Base-by-base conservation (phyloP, 2,113 vertebrate genomes). In the Neolamprologus modestus region DNA sequence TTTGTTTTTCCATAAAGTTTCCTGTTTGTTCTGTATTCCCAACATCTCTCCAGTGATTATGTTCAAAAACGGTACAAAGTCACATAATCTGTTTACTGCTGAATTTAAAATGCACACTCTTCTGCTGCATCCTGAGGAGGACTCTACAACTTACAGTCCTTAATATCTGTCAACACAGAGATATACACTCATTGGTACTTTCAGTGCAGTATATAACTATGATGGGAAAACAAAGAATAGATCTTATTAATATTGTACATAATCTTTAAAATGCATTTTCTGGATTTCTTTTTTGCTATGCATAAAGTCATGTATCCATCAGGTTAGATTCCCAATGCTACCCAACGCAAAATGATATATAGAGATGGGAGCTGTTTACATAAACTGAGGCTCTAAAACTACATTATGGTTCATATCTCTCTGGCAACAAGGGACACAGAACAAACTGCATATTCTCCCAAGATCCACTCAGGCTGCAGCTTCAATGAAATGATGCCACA, bases 21-120 rank as follows among this genome's bases (percentile, higher is more conserved):
- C 35, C n/a, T 28, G 68, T 76, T 76, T 76, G 24, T 28, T 28
- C 24, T 1, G 8, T 28, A 7, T 28, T 47, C 14, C 24, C 21
- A 9, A 17, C 40, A 47, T 17, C 40, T 47, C 42, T 47, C 40
- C 71, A 45, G 7, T 68, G 0, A 6, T 0, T 40, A 9, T 68
- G 11, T 71, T 42, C 35, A 4, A 3, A 2, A 71, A 16, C 37
- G 2, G 35, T 0, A 42, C 13, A 57, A 42, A 9, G 40, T 61
- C 28, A 61, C 28, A 26, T 45, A 45, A 45, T 21, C 5, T 73
- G 8, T 71, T 26, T 21, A 6, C 35, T 9, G 35, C 35, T 71
- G 35, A 40, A 21, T 42, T 14, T 42, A 4, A 24, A 42, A 4
- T 1, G 5, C 66, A 26, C 8, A 0, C 14, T 76, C 8, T 45